Evolutionary conservation across 2,797 vertebrate species (phyloP).

Genomic region (Hippoglossus hippoglossus): DNA sequence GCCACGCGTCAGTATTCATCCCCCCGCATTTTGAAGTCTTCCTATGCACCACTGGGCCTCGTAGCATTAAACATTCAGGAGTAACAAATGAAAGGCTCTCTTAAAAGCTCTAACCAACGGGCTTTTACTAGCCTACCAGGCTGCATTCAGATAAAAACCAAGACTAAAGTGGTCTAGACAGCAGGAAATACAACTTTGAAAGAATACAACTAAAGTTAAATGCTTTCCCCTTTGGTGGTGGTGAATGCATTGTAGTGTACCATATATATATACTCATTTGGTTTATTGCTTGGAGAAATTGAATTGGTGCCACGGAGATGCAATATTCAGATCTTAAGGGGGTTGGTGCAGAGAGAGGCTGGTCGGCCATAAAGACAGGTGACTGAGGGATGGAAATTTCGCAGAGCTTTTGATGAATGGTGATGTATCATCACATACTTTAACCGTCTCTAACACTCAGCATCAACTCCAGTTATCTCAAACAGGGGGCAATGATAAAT

Average conservation of each 20-base stretch:
- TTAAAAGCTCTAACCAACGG: slow-evolving; percentile 79
- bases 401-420: slow-evolving; percentile 71
- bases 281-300: slow-evolving; percentile 78
- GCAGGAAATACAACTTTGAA: slow-evolving; percentile 80
- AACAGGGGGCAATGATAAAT: slow-evolving; percentile 47
- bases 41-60: slow-evolving; percentile 62
- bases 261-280: slow-evolving; percentile 73
- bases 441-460: slow-evolving; percentile 63
- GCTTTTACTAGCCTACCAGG: slow-evolving; percentile 77
- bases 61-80: slow-evolving; percentile 79
- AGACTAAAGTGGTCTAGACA: slow-evolving; percentile 81
- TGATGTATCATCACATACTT: slow-evolving; percentile 71
- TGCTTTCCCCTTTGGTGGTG: slow-evolving; percentile 70
- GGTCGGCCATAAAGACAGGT: slow-evolving; percentile 61
- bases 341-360: slow-evolving; percentile 53
- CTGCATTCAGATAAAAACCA: slow-evolving; percentile 74
- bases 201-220: slow-evolving; percentile 76
- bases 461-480: slow-evolving; percentile 67
- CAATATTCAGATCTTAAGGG: slow-evolving; percentile 78
- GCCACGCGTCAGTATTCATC: slow-evolving; percentile 53
- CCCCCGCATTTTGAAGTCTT: slow-evolving; percentile 48
- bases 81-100: slow-evolving; percentile 80
- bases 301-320: slow-evolving; percentile 75
- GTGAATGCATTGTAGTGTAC: slow-evolving; percentile 66
- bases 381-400: slow-evolving; percentile 60